Evolutionary conservation across 1,140 invertebrate genomes (phyloP).

Genomic region (Probaryconus sp.): DNA sequence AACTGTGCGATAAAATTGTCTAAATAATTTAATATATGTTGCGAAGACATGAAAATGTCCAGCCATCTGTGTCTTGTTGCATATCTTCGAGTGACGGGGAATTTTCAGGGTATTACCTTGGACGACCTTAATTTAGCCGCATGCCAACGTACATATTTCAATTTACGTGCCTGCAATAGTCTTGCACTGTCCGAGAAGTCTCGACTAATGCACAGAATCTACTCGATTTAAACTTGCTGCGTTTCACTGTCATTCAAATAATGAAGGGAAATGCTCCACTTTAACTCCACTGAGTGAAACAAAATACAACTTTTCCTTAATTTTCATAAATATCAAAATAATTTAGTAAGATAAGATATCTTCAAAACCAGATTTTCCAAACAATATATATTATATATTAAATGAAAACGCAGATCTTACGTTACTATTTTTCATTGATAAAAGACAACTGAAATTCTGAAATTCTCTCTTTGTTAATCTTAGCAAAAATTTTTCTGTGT

Average conservation of each 20-base stretch:
- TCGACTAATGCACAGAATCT: slow-evolving; percentile 8
- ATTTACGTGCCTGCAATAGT: slow-evolving; percentile 47
- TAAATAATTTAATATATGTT: slow-evolving; percentile 12
- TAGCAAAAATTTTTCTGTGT: too few species aligned
- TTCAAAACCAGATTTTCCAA: too few species aligned
- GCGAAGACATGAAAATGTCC: slow-evolving; percentile 21
- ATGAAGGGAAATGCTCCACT: background rate
- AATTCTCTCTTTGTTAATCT: too few species aligned
- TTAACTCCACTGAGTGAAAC: too few species aligned
- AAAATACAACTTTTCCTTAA: too few species aligned
- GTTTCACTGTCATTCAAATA: slow-evolving; percentile 19
- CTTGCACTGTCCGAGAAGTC: slow-evolving; percentile 26
- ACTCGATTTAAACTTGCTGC: slow-evolving; percentile 21
- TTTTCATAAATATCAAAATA: too few species aligned
- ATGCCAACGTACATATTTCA: slow-evolving; percentile 47
- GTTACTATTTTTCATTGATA: too few species aligned
- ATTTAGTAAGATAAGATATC: too few species aligned
- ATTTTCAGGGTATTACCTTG: slow-evolving; percentile 45
- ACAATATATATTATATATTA: too few species aligned
- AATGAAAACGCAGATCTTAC: too few species aligned
- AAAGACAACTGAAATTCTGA: too few species aligned
- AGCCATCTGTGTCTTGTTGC: slow-evolving; percentile 24
- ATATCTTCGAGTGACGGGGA: slow-evolving; percentile 37
- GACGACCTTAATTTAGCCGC: slow-evolving; percentile 42
- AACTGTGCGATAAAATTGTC: background rate